Evolutionary conservation across 2,888 invertebrate genomes (phyloP).

Genomic region (Spisula solida): DNA sequence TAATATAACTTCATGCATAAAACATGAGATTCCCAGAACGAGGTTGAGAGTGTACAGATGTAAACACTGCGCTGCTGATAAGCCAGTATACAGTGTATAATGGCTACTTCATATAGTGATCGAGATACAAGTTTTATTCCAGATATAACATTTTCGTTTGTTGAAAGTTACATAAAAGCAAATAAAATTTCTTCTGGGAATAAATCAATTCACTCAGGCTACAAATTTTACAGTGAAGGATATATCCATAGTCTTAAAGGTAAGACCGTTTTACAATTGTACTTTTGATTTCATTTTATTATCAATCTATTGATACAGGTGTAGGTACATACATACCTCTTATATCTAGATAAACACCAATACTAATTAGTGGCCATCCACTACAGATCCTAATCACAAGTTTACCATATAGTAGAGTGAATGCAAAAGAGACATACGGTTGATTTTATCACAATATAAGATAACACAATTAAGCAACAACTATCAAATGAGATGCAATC

Average conservation of each 20-base stretch:
- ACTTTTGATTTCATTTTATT: too few relatives aligned
- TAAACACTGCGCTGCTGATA: too few relatives aligned
- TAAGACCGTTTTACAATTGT: neutral
- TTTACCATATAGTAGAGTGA: too few relatives aligned
- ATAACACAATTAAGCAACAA: too few relatives aligned
- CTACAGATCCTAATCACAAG: too few relatives aligned
- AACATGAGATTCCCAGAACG: neutral
- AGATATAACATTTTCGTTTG: constrained; percentile 19
- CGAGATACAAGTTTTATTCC: neutral
- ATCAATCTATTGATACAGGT: too few relatives aligned
- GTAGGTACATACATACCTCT: too few relatives aligned
- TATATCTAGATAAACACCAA: too few relatives aligned
- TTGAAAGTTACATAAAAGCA: constrained; percentile 7
- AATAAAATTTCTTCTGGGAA: constrained; percentile 18
- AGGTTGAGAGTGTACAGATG: neutral
- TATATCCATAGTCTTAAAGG: constrained; percentile 23
- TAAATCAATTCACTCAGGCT: constrained; percentile 21
- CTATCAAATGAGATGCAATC: too few relatives aligned
- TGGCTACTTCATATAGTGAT: neutral
- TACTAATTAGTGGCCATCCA: too few relatives aligned
- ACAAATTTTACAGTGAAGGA: constrained; percentile 34
- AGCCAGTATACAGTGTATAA: neutral
- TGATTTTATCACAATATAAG: too few relatives aligned
- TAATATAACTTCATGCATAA: constrained; percentile 29
- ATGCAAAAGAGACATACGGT: too few relatives aligned